Percentiles rank a stretch among this genome's conserved stretches.
Conservation (phyloP, 2,113 vertebrate genomes). For the Mesocricetus auratus region DNA sequence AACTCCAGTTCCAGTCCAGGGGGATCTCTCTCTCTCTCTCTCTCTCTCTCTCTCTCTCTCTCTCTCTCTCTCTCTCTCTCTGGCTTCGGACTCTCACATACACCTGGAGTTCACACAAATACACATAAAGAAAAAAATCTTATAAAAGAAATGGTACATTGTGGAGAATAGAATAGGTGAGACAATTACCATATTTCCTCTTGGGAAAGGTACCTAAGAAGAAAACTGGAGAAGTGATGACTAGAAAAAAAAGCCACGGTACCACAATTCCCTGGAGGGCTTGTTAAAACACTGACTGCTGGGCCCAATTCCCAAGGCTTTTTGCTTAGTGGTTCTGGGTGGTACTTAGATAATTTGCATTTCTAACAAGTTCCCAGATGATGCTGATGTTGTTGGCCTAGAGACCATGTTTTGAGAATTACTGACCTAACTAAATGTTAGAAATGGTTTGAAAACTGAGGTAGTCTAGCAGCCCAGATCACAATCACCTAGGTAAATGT, state of each 20-base stretch:
- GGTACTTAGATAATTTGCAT: slow-evolving; percentile 51
- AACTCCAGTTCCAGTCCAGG: background rate
- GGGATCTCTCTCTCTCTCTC: background rate
- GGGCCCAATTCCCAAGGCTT: background rate
- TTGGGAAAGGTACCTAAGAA: slow-evolving; percentile 12
- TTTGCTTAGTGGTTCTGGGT: slow-evolving; percentile 10
- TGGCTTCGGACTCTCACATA: background rate
- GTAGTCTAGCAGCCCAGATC: background rate
- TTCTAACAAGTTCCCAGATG: slow-evolving; percentile 55
- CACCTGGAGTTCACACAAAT: background rate
- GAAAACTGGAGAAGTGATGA: background rate
- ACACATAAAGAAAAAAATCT: background rate
- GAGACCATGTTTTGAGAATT: slow-evolving; percentile 46
- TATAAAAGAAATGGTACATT: background rate
- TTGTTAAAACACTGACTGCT: slow-evolving; percentile 50
- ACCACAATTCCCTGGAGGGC: slow-evolving; percentile 1
- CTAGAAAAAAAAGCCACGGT: slow-evolving; percentile 19
- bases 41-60: background rate
- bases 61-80: background rate
- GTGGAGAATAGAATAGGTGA: background rate
- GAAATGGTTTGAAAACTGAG: slow-evolving; percentile 24
- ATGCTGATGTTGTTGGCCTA: background rate
- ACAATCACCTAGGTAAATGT: background rate
- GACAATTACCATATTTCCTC: background rate
- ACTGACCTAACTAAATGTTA: background rate